Evolutionary conservation across 2,113 vertebrate species (phyloP).

Genomic region (Nothocercus nigrocapillus): DNA sequence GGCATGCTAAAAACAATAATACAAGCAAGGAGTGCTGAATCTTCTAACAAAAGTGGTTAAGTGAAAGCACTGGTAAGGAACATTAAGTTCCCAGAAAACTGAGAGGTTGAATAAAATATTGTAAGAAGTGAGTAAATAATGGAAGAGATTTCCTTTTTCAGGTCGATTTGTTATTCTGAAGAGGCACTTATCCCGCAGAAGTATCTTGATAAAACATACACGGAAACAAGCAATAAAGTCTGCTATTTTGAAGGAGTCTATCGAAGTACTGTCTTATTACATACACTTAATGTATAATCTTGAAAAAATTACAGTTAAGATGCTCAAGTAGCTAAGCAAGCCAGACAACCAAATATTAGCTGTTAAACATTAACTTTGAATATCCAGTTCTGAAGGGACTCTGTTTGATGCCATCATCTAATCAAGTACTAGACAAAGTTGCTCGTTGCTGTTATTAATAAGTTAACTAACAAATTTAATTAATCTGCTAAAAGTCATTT

Average conservation of each 20-base stretch:
- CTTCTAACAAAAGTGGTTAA: neutral
- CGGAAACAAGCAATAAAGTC: neutral
- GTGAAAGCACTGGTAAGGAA: neutral
- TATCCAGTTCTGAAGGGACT: constrained; percentile 20
- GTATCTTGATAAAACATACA: neutral
- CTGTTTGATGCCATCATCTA: neutral
- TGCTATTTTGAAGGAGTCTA: too few species aligned
- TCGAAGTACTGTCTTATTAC: neutral
- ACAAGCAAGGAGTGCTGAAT: neutral
- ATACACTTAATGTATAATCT: neutral
- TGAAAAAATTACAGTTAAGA: neutral
- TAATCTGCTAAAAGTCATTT: too few species aligned
- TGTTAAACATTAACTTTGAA: neutral
- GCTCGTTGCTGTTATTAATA: neutral
- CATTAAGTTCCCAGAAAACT: neutral
- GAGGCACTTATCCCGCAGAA: neutral
- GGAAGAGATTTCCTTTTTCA: neutral
- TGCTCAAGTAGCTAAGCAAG: constrained; percentile 41
- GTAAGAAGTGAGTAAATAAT: neutral
- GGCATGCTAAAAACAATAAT: neutral
- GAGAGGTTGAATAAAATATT: neutral
- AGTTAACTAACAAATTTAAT: neutral
- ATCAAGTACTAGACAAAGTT: constrained; percentile 22
- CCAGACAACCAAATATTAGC: constrained; percentile 14
- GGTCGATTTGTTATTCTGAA: neutral